These are phyloP conservation scores for Drosophila incognita DNA, from an alignment of 2,888 invertebrate species.

Conservation along the genomic window DNA sequence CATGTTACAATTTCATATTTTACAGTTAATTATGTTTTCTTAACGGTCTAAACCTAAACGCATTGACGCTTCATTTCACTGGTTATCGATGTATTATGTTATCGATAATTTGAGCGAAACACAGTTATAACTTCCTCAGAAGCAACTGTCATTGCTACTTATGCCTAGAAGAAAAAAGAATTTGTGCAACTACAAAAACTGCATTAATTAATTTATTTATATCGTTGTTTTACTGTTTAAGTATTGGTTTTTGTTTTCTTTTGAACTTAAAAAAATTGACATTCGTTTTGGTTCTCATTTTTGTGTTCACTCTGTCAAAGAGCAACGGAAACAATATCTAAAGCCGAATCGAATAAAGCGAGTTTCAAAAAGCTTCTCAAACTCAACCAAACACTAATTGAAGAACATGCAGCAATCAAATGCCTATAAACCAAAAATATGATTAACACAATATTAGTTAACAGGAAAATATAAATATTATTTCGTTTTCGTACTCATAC, in stretches of 20 bases:
- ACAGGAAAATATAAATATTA: slow-evolving; percentile 13
- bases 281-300: slow-evolving; percentile 67
- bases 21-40: slow-evolving; percentile 38
- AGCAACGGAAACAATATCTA: slow-evolving; percentile 23
- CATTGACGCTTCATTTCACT: background rate
- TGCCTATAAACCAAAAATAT: slow-evolving; percentile 27
- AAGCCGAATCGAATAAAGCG: slow-evolving; percentile 53
- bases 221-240: slow-evolving; percentile 13
- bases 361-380: slow-evolving; percentile 40
- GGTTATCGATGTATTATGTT: slow-evolving; percentile 29
- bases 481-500: slow-evolving; percentile 38
- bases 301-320: slow-evolving; percentile 26
- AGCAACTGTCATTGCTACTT: slow-evolving; percentile 51
- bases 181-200: slow-evolving; percentile 50
- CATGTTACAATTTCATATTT: slow-evolving; percentile 42
- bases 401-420: slow-evolving; percentile 54
- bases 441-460: slow-evolving; percentile 4
- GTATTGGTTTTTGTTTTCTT: slow-evolving; percentile 1
- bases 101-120: slow-evolving; percentile 30
- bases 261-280: slow-evolving; percentile 72
- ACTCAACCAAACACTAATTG: slow-evolving; percentile 31
- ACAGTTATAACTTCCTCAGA: slow-evolving; percentile 23
- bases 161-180: slow-evolving; percentile 38
- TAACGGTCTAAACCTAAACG: slow-evolving; percentile 39
- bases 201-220: slow-evolving; percentile 21